Evolutionary conservation across 92 coral and sea anemone genomes (phyloP).

Genomic region (Zoanthus sociatus): DNA sequence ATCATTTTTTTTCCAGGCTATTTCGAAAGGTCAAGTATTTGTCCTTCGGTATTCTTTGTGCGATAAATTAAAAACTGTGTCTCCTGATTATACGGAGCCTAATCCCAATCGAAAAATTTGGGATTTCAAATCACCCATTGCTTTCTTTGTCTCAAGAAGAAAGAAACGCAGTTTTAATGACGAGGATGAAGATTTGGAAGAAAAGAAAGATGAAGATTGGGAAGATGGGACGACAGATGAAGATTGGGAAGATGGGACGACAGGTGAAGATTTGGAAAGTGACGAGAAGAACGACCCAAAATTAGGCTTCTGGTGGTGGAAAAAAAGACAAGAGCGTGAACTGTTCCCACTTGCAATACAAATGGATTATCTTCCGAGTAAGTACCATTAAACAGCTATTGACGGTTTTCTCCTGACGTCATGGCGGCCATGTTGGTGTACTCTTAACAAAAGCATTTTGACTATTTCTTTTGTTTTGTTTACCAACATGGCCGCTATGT

Average conservation of each 20-base stretch:
- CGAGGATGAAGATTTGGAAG: background rate
- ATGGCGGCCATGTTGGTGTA: too few species aligned
- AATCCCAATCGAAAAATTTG: slow-evolving; percentile 2
- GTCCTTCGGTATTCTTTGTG: slow-evolving; percentile 23
- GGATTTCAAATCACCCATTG: slow-evolving; percentile 42
- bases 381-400: background rate
- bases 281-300: too few species aligned
- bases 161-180: background rate
- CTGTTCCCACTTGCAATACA: background rate
- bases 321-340: background rate
- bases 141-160: slow-evolving; percentile 12
- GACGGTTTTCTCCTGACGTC: too few species aligned
- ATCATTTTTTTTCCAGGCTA: background rate
- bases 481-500: too few species aligned
- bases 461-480: too few species aligned
- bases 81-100: slow-evolving; percentile 8
- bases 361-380: slow-evolving; percentile 1
- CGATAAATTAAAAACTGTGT: slow-evolving; percentile 6
- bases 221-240: background rate
- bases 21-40: slow-evolving; percentile 9
- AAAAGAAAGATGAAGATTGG: background rate
- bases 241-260: background rate
- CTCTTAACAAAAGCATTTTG: too few species aligned
- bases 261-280: background rate
- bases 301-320: background rate